Conservation (phyloP, 2,888 invertebrate genomes). For the Drosophila meridiana region DNA sequence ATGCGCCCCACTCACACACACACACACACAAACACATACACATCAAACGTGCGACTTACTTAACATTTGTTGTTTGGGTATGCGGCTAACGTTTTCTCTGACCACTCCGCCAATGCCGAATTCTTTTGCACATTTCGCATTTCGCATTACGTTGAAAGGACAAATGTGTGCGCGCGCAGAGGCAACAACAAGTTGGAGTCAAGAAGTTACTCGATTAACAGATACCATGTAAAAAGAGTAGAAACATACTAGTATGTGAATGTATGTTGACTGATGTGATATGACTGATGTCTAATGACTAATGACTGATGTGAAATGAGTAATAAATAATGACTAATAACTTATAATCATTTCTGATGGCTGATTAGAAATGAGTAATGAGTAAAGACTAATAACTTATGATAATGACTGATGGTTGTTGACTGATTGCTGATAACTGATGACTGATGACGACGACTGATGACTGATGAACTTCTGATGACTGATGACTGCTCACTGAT, state of each 20-base stretch:
- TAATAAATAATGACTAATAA: background rate
- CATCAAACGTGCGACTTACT: constrained; percentile 21
- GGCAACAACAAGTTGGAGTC: constrained; percentile 41
- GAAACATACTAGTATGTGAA: background rate
- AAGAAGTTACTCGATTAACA: background rate
- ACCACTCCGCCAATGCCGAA: constrained; percentile 69
- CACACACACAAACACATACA: background rate
- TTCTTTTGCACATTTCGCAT: constrained; percentile 59
- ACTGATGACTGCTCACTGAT: background rate
- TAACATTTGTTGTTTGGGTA: constrained; percentile 23
- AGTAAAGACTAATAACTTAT: background rate
- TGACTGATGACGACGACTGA: background rate
- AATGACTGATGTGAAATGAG: too few relatives aligned
- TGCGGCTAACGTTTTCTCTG: constrained; percentile 28
- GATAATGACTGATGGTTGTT: too few relatives aligned
- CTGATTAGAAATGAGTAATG: background rate
- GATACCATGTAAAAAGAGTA: background rate
- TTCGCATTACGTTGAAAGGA: constrained; percentile 29
- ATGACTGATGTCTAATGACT: background rate
- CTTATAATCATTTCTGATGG: background rate
- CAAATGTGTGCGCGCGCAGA: constrained; percentile 70
- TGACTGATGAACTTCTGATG: background rate
- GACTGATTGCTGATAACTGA: background rate
- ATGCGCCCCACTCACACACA: constrained; percentile 63
- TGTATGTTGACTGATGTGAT: background rate